These are phyloP conservation scores for Apistogramma diplotaenia DNA, from an alignment of 2,113 vertebrate genomes.

Conservation along the genomic window DNA sequence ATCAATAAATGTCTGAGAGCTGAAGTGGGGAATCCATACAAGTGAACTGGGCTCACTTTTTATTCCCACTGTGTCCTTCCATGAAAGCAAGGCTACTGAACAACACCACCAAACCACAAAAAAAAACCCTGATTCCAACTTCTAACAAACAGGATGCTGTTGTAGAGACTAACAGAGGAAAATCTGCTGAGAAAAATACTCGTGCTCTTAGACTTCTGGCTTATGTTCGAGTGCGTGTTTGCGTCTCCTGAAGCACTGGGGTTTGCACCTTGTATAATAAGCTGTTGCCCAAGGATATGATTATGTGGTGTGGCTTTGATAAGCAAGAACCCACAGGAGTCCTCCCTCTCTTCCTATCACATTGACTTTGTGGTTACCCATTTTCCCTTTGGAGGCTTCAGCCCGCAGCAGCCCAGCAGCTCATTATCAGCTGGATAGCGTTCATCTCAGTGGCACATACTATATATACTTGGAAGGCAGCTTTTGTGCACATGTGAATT, in stretches of 20 bases:
- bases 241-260: background rate
- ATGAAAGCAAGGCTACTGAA: background rate
- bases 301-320: constrained; percentile 34
- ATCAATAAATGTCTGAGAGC: constrained; percentile 42
- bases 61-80: background rate
- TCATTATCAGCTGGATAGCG: constrained; percentile 44
- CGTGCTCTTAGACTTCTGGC: background rate
- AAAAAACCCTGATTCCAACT: background rate
- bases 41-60: background rate
- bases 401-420: background rate
- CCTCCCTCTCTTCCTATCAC: constrained; percentile 11
- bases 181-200: background rate
- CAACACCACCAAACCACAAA: background rate
- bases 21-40: constrained; percentile 21
- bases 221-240: background rate
- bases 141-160: background rate
- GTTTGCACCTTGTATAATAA: constrained; percentile 29
- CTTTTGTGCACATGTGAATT: background rate
- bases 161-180: background rate
- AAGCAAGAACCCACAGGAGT: background rate
- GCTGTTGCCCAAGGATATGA: constrained; percentile 27
- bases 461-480: background rate
- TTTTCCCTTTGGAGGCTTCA: constrained; percentile 34
- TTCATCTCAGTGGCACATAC: background rate
- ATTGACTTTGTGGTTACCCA: constrained; percentile 27